Conservation (phyloP, 1,140 invertebrate species). For the Sycophila sp. region DNA sequence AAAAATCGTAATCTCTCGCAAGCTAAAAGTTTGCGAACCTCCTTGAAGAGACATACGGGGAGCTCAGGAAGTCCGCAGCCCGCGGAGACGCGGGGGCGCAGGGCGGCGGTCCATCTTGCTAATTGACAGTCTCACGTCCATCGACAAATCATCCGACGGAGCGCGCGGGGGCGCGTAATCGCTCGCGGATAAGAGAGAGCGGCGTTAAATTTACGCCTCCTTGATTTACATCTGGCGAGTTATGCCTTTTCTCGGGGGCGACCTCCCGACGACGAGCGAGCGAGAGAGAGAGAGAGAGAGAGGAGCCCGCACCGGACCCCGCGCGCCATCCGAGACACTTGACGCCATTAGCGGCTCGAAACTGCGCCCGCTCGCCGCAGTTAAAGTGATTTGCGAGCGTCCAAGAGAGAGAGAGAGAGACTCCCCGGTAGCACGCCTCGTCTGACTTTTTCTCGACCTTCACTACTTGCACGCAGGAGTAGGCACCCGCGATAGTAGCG, state of each 20-base stretch:
- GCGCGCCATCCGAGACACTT: slow-evolving; percentile 63
- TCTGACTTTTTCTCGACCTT: slow-evolving; percentile 21
- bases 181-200: not conserved
- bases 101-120: not conserved
- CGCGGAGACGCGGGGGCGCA: not conserved
- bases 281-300: too few relatives aligned
- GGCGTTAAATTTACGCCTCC: slow-evolving; percentile 20
- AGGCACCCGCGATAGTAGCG: too few relatives aligned
- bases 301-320: slow-evolving; percentile 49
- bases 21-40: too few relatives aligned
- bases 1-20: too few relatives aligned
- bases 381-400: slow-evolving; percentile 67
- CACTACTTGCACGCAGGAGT: slow-evolving; percentile 2
- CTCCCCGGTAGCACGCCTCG: not conserved
- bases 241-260: slow-evolving; percentile 33
- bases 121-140: slow-evolving; percentile 4
- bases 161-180: slow-evolving; percentile 9
- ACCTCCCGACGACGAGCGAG: slow-evolving; percentile 5
- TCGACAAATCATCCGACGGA: slow-evolving; percentile 6
- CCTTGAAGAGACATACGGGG: too few relatives aligned
- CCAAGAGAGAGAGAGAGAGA: slow-evolving; percentile 29
- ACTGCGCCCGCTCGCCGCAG: slow-evolving; percentile 61
- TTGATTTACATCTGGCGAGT: slow-evolving; percentile 36
- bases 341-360: slow-evolving; percentile 65
- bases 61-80: too few relatives aligned